Conservation (phyloP, 2,888 invertebrate species). For the Lycophotia porphyrea region DNA sequence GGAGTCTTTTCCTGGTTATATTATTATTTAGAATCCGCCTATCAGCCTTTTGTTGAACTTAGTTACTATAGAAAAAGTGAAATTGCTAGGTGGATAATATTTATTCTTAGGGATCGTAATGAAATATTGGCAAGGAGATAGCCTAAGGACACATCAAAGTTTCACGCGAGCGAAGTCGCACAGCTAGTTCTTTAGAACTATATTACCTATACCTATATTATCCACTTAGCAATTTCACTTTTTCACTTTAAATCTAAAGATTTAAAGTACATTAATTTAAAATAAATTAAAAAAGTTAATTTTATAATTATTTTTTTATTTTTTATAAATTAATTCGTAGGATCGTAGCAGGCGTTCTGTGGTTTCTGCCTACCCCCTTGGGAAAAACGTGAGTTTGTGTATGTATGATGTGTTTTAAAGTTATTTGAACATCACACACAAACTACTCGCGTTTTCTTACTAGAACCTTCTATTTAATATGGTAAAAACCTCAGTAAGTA, state of each 20-base stretch:
- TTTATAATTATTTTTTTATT: too few species aligned
- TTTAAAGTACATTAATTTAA: neutral
- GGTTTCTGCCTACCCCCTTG: neutral
- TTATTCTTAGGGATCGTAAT: neutral
- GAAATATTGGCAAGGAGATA: too few species aligned
- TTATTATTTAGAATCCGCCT: slow-evolving; percentile 23
- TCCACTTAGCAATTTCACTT: too few species aligned
- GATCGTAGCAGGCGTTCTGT: neutral
- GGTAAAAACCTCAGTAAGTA: neutral
- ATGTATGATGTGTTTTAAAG: neutral
- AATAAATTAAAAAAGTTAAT: too few species aligned
- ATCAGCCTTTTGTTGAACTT: neutral
- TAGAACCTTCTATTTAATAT: too few species aligned
- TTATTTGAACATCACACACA: neutral
- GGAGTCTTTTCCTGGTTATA: neutral
- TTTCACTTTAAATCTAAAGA: too few species aligned
- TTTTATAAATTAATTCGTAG: neutral
- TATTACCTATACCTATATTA: too few species aligned
- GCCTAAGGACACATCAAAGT: too few species aligned
- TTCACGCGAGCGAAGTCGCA: too few species aligned
- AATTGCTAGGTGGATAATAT: neutral
- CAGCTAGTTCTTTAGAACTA: neutral
- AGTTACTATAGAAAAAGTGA: neutral
- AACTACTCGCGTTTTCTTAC: neutral
- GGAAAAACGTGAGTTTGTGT: too few species aligned